Evolutionary conservation across 2,888 invertebrate genomes (phyloP), one percentile per base, ranked within the genome.

Genomic region (Coleophora deauratella): DNA sequence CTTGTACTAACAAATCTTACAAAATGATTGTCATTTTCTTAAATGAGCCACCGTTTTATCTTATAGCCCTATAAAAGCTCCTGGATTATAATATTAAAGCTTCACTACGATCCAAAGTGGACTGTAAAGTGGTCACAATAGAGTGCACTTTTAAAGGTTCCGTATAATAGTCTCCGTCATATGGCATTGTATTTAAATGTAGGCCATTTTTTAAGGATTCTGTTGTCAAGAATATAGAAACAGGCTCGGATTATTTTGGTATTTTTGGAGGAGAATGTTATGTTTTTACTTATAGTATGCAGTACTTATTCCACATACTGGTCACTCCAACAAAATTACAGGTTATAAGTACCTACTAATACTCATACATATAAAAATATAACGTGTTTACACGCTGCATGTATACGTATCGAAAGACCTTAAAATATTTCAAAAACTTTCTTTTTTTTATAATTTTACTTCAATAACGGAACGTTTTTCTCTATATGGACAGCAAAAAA

Each of bases 81-180:
- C 59, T 48, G 57, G 62, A 68, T 67, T 68, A 66, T 66, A 63
- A 63, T 66, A 66, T 72, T 55, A 57, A 49, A 47, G 33, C 13
- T 3, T 1, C 12, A 14, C 10, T 10, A 11, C 37, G 37, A 31
- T 27, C 44, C 32, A 55, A 47, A 55, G 45, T 38, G 38, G 37
- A 34, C 51, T 50, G 50, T 61, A 54, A 43, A 4, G 13, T 9
- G 21, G 31, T 40, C 8, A 31, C 2, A 31, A 35, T 50, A 57
- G 31, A 41, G 48, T 40, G 10, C 37, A 38, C 43, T 37, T 45
- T 50, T 15, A 11, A 10, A 38, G 1, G 27, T 10, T 33, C 9
- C 37, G 3, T 44, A 6, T 21, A 4, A 4, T 4, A 21, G 21
- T 36, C 40, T 40, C 45, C 46, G 40, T 44, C 46, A 48, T 48